Conservation (phyloP, 2,888 invertebrate species). For the Drosophila stalkeri region DNA sequence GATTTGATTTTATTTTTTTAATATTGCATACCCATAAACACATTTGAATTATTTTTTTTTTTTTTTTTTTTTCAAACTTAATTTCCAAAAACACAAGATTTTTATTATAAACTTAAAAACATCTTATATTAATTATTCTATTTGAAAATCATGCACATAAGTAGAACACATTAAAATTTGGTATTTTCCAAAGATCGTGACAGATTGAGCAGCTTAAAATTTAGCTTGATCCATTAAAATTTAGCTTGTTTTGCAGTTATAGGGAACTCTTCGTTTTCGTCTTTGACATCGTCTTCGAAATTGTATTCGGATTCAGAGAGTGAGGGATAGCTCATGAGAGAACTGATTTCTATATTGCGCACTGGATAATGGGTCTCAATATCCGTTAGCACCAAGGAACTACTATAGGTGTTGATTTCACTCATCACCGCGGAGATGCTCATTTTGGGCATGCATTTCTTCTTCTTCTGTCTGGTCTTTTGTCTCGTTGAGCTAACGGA, state of each 20-base stretch:
- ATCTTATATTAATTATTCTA: background rate
- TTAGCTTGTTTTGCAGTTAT: too few species aligned
- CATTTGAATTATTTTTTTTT: too few species aligned
- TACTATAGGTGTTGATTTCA: background rate
- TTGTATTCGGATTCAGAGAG: background rate
- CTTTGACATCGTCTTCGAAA: too few species aligned
- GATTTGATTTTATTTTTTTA: too few species aligned
- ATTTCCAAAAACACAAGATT: background rate
- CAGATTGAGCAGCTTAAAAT: slow-evolving; percentile 23
- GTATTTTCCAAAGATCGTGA: background rate
- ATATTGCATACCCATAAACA: too few species aligned
- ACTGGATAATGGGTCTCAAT: background rate
- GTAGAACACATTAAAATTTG: slow-evolving; percentile 15
- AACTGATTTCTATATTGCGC: background rate
- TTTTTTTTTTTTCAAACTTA: too few species aligned
- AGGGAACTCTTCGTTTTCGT: background rate
- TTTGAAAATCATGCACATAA: background rate
- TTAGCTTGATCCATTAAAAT: background rate
- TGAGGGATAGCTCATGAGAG: background rate
- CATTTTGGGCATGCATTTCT: background rate
- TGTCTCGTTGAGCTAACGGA: background rate
- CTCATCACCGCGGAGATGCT: background rate
- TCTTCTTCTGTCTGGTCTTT: background rate
- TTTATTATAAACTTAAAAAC: background rate
- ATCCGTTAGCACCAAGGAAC: background rate